These are phyloP conservation scores for Orgyia antiqua DNA, from an alignment of 2,888 invertebrate genomes.

Conservation along the genomic window DNA sequence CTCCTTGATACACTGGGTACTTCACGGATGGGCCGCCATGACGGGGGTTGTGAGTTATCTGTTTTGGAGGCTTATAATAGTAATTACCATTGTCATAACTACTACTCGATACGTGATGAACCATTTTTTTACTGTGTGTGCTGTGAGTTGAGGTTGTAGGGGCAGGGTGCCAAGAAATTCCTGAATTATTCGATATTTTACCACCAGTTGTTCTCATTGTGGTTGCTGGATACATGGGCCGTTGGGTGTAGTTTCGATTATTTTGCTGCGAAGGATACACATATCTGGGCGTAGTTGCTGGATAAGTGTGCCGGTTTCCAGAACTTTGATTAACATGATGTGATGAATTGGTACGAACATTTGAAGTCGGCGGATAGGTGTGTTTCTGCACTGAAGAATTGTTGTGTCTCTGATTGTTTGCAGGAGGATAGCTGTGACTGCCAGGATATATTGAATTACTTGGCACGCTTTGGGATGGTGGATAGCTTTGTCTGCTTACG, in stretches of 20 bases:
- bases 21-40: not conserved
- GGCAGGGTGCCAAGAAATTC: no score
- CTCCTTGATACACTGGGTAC: constrained; percentile 14
- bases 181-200: no score
- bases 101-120: no score
- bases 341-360: not conserved
- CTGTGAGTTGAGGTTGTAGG: no score
- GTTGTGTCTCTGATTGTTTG: not conserved
- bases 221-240: no score
- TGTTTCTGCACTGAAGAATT: not conserved
- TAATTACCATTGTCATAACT: not conserved
- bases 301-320: not conserved
- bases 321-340: no score
- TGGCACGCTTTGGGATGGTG: no score
- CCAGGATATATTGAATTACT: no score
- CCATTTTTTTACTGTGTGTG: no score
- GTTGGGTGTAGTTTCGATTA: no score
- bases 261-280: no score
- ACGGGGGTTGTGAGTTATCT: not conserved
- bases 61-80: not conserved
- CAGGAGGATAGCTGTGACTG: not conserved
- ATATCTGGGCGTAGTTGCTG: not conserved
- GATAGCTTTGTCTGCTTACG: not conserved
- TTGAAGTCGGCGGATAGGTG: not conserved
- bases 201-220: no score